Evolutionary conservation across 1,140 invertebrate species (phyloP).

Genomic region (Achroia grisella): DNA sequence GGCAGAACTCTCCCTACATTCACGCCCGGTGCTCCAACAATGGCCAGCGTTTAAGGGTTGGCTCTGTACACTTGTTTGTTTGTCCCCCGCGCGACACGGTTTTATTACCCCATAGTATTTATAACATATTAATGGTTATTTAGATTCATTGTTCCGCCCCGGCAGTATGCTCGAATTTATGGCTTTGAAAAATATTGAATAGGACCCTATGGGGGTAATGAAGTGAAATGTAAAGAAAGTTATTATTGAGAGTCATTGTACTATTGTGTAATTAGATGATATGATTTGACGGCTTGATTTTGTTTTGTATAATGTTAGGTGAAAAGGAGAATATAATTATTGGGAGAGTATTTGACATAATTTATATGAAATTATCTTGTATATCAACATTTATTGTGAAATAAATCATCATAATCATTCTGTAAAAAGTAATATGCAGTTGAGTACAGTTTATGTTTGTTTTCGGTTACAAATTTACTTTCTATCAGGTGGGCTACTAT

Average conservation of each 20-base stretch:
- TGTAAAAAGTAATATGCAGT: too few species aligned
- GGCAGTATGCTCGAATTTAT: conserved; percentile 70
- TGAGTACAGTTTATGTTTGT: too few species aligned
- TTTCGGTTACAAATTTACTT: too few species aligned
- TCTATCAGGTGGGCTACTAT: too few species aligned
- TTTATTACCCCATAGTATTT: conserved; percentile 69
- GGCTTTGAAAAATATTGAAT: conserved; percentile 56
- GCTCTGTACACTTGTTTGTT: conserved; percentile 66
- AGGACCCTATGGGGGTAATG: conserved; percentile 38
- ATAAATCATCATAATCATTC: too few species aligned
- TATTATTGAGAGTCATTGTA: conserved; percentile 36
- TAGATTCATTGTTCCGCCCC: conserved; percentile 67
- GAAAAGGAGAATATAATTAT: neutral
- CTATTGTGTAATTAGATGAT: conserved; percentile 23
- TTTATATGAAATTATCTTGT: neutral
- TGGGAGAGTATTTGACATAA: conserved; percentile 2
- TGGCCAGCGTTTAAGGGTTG: neutral
- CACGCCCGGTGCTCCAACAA: conserved; percentile 37
- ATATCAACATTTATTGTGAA: too few species aligned
- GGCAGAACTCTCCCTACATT: conserved; percentile 31
- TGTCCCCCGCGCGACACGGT: conserved; percentile 50
- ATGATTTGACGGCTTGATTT: conserved; percentile 34
- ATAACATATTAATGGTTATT: conserved; percentile 74
- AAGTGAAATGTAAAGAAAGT: conserved; percentile 44
- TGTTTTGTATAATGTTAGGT: conserved; percentile 6